Evolutionary conservation across 2,888 invertebrate species (phyloP).

Genomic region (Leucoma salicis): DNA sequence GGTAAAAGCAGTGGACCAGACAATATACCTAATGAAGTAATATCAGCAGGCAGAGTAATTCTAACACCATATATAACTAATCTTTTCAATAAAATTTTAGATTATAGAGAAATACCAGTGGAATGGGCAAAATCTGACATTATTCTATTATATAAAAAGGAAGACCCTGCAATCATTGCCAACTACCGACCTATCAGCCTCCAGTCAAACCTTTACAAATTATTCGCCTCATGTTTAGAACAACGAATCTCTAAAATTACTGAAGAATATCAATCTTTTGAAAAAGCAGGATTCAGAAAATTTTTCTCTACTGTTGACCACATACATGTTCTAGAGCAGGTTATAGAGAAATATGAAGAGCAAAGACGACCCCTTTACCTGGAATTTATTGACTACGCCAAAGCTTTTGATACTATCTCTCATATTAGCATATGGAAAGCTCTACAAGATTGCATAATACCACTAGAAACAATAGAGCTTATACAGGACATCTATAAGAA

Average conservation of each 20-base stretch:
- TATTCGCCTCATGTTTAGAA: background rate
- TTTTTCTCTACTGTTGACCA: conserved; percentile 9
- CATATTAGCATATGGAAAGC: conserved; percentile 15
- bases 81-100: conserved; percentile 7
- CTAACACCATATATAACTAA: background rate
- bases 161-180: conserved; percentile 2
- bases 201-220: conserved; percentile 3
- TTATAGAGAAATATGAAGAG: background rate
- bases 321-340: background rate
- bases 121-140: conserved; percentile 13
- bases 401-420: conserved; percentile 12
- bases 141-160: conserved; percentile 12
- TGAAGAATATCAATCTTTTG: conserved; percentile 5
- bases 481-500: too few species aligned
- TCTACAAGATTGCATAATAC: background rate
- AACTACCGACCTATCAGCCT: conserved; percentile 9
- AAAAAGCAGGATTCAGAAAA: conserved; percentile 11
- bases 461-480: too few species aligned
- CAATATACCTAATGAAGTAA: conserved; percentile 4
- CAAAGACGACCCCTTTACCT: conserved; percentile 4
- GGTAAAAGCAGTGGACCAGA: background rate
- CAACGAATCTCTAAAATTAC: background rate
- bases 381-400: conserved; percentile 14
- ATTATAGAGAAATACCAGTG: conserved; percentile 7
- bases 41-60: too few species aligned